These are phyloP conservation scores for Sebastes steindachneri DNA, from an alignment of 2,797 vertebrate genomes.

Conservation along the genomic window DNA sequence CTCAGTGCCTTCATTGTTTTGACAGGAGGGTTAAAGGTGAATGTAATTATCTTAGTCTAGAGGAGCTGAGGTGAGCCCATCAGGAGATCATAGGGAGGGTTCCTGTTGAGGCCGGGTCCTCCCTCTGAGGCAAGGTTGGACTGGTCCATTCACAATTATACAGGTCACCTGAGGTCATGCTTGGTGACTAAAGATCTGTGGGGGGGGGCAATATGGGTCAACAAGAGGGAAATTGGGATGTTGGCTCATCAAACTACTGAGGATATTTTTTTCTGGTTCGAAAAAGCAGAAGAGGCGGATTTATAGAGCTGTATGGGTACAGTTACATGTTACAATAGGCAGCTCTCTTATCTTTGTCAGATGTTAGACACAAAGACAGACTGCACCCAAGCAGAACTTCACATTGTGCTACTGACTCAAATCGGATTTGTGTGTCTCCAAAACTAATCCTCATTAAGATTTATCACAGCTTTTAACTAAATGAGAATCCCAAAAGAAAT, in stretches of 20 bases:
- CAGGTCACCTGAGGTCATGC: constrained; percentile 71
- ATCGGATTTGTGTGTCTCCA: not conserved
- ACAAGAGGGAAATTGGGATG: constrained; percentile 51
- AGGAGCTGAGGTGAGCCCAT: constrained; percentile 62
- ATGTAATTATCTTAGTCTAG: constrained; percentile 59
- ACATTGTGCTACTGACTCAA: not conserved
- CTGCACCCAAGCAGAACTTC: constrained; percentile 4
- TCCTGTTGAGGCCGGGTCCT: constrained; percentile 32
- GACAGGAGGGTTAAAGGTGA: constrained; percentile 63
- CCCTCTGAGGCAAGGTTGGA: constrained; percentile 36
- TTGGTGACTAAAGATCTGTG: constrained; percentile 50
- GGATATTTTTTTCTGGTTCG: constrained; percentile 10
- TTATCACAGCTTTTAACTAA: constrained; percentile 13
- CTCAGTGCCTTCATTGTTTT: constrained; percentile 54
- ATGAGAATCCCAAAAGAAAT: constrained; percentile 16
- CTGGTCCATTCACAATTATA: constrained; percentile 56
- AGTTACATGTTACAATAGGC: constrained; percentile 11
- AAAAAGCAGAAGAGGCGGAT: constrained; percentile 34
- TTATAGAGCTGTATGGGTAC: not conserved
- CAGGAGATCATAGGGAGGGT: constrained; percentile 55
- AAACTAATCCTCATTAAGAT: constrained; percentile 2
- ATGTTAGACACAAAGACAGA: constrained; percentile 42
- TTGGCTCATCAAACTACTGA: constrained; percentile 35
- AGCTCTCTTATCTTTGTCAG: constrained; percentile 18
- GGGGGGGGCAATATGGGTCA: constrained; percentile 64